Evolutionary conservation across 1,140 invertebrate genomes (phyloP).

Genomic region (Diachasma alloeum): DNA sequence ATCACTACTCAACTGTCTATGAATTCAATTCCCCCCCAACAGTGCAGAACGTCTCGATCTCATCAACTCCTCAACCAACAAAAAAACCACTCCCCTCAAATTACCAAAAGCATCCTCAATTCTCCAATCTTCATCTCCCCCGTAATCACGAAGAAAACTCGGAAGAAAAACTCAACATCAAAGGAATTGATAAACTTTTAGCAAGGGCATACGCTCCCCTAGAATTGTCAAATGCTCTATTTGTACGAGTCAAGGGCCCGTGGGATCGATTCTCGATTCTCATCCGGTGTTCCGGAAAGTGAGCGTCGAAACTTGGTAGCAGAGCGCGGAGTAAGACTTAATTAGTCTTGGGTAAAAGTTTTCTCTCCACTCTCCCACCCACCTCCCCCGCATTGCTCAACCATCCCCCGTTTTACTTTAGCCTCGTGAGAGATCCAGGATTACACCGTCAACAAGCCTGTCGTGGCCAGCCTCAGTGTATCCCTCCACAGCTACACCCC

Average conservation of each 20-base stretch:
- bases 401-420: neutral
- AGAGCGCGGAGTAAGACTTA: slow-evolving; percentile 38
- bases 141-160: neutral
- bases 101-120: too few species aligned
- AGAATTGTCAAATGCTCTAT: slow-evolving; percentile 3
- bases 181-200: neutral
- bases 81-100: too few species aligned
- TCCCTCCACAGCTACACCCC: slow-evolving; percentile 11
- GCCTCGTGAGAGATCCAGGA: slow-evolving; percentile 21
- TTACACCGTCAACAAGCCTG: slow-evolving; percentile 50
- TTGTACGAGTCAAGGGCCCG: neutral
- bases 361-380: neutral
- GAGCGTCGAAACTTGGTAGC: slow-evolving; percentile 38
- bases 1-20: too few species aligned
- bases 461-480: slow-evolving; percentile 33
- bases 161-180: neutral
- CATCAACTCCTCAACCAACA: too few species aligned
- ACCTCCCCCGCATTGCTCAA: too few species aligned
- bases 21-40: too few species aligned
- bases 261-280: slow-evolving; percentile 20
- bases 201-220: neutral
- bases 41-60: too few species aligned
- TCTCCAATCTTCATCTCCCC: too few species aligned
- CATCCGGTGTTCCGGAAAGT: slow-evolving; percentile 20
- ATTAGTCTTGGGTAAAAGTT: slow-evolving; percentile 50